Evolutionary conservation across 2,113 vertebrate genomes (phyloP).

Genomic region (Cochlearius cochlearius): DNA sequence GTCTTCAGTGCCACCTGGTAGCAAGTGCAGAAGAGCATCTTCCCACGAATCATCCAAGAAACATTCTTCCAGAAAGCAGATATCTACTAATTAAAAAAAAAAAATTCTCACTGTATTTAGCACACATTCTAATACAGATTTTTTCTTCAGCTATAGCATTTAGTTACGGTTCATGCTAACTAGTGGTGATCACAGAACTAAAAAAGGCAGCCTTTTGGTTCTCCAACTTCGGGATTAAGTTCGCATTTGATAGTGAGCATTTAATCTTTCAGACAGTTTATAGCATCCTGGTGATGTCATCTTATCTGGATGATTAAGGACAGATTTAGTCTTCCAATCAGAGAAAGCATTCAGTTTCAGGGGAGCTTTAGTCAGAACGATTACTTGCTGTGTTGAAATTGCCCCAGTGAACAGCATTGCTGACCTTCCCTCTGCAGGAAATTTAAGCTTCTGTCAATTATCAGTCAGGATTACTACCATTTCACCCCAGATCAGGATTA

Average conservation of each 20-base stretch:
- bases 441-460: conserved; percentile 35
- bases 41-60: neutral
- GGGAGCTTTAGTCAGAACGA: conserved; percentile 15
- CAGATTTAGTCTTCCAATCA: conserved; percentile 39
- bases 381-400: neutral
- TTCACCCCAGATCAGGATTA: neutral
- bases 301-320: conserved; percentile 33
- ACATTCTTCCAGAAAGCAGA: neutral
- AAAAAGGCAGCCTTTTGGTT: neutral
- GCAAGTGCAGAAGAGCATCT: neutral
- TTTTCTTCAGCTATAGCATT: neutral
- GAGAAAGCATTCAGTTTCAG: conserved; percentile 6
- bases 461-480: conserved; percentile 18
- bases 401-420: neutral
- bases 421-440: conserved; percentile 40
- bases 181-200: neutral
- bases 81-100: neutral
- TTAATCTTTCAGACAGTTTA: conserved; percentile 1
- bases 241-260: neutral
- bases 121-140: neutral
- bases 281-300: conserved; percentile 1
- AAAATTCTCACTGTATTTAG: neutral
- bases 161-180: neutral
- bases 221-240: neutral
- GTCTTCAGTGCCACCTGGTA: neutral